phyloP scores from a whole-genome alignment of 2,797 vertebrate species.

The Poecilia wingei region DNA sequence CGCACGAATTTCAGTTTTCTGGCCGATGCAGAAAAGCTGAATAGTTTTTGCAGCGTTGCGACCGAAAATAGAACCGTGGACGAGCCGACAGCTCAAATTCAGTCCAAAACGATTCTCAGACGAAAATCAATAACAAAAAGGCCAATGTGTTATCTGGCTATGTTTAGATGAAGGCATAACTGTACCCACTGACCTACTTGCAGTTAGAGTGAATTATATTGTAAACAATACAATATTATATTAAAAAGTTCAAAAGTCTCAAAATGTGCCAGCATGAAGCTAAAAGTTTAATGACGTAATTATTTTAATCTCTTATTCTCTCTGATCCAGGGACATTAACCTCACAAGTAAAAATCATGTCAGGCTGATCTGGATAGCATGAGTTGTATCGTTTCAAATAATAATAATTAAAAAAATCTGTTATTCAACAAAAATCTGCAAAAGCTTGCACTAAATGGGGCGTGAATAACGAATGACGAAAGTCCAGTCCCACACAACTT shows the following conservation, averaged over 20 bases:
- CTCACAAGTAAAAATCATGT: not conserved
- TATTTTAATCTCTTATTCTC: not conserved
- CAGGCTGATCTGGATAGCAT: not conserved
- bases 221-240: too few relatives aligned
- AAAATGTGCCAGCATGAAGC: not conserved
- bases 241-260: not conserved
- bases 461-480: conserved; percentile 24
- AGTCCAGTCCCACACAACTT: conserved; percentile 24
- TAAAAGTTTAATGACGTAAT: not conserved
- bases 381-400: not conserved
- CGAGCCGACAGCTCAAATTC: not conserved
- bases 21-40: not conserved
- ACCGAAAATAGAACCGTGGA: not conserved
- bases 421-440: not conserved
- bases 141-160: not conserved
- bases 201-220: not conserved
- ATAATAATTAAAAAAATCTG: not conserved
- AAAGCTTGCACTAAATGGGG: not conserved
- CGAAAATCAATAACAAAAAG: conserved; percentile 7
- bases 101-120: not conserved
- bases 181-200: conserved; percentile 1
- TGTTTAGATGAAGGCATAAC: conserved; percentile 5
- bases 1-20: too few relatives aligned
- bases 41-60: not conserved
- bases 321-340: not conserved